phyloP scores from a whole-genome alignment of 2,888 invertebrate genomes.

The Sepioteuthis lessoniana region DNA sequence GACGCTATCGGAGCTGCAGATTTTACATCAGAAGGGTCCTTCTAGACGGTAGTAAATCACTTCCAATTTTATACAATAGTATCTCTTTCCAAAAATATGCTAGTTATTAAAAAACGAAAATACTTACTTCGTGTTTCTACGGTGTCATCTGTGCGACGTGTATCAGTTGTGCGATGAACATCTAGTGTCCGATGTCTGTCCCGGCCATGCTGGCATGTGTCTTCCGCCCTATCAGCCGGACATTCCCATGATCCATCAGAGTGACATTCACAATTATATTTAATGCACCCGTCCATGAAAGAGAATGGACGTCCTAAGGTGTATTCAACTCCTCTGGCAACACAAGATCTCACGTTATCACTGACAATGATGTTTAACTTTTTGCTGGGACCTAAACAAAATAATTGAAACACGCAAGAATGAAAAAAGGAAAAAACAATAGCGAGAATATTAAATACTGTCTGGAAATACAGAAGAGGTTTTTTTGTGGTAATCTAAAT shows the following conservation, averaged over 20 bases:
- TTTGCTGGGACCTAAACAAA: not conserved
- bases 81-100: no score
- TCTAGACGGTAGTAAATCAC: no score
- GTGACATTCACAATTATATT: not conserved
- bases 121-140: not conserved
- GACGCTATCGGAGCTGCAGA: no score
- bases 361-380: not conserved
- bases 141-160: not conserved
- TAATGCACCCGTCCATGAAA: not conserved
- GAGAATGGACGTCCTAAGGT: not conserved
- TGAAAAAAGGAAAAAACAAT: not conserved
- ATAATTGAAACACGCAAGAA: not conserved
- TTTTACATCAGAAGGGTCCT: no score
- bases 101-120: not conserved
- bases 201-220: not conserved
- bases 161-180: not conserved
- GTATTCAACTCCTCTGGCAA: conserved; percentile 53
- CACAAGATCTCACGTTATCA: conserved; percentile 54
- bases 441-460: not conserved
- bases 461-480: not conserved
- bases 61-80: no score
- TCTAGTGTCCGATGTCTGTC: not conserved
- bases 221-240: not conserved
- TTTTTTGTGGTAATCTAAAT: not conserved
- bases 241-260: conserved; percentile 41